Percentiles rank a stretch among this genome's conserved stretches.
phyloP scores from a whole-genome alignment of 2,797 vertebrate genomes.

The Squalus acanthias region DNA sequence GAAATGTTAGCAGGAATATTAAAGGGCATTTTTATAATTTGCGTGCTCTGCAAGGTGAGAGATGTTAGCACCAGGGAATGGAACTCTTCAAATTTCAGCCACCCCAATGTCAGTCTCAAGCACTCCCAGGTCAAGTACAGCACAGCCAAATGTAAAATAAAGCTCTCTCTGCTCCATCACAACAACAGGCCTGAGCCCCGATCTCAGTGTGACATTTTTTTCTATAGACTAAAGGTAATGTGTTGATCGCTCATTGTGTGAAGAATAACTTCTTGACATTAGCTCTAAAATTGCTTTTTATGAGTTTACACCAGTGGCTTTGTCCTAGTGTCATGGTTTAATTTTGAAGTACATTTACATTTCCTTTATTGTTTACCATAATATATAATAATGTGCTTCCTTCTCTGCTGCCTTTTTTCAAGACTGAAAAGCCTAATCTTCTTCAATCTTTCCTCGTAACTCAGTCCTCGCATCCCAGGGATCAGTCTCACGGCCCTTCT shows the following conservation, averaged over 20 bases:
- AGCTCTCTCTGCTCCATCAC: not conserved
- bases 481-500: not conserved
- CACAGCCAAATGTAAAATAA: not conserved
- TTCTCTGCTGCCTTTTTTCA: not conserved
- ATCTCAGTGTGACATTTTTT: not conserved
- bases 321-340: not conserved
- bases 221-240: not conserved
- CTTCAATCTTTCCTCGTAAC: not conserved
- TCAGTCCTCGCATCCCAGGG: not conserved
- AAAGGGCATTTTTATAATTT: not conserved
- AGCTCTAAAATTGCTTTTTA: not conserved
- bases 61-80: not conserved
- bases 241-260: not conserved
- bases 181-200: not conserved
- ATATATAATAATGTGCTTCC: not conserved
- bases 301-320: not conserved
- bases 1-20: not conserved
- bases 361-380: not conserved
- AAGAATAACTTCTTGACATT: not conserved
- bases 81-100: not conserved
- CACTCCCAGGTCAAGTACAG: not conserved
- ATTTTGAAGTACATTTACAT: not conserved
- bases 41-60: not conserved
- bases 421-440: not conserved
- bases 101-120: not conserved